Conservation (phyloP, 2,888 invertebrate genomes). For the Lasius platythorax region DNA sequence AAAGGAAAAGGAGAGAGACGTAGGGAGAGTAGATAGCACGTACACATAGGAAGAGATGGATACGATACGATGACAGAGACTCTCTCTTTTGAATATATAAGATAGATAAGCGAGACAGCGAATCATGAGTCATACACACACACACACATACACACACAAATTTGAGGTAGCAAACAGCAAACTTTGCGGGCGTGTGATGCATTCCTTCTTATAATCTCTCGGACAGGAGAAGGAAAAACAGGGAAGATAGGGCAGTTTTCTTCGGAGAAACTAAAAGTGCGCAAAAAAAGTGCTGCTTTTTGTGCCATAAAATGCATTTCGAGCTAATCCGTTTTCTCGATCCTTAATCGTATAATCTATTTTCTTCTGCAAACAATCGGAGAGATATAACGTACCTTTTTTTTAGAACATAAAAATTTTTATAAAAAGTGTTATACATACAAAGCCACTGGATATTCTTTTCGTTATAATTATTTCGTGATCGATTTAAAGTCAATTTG, state of each 20-base stretch:
- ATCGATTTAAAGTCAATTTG: too few species aligned
- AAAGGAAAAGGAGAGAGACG: not conserved
- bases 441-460: too few species aligned
- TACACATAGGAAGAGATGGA: not conserved
- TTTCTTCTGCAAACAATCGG: not conserved
- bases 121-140: conserved; percentile 70
- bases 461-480: too few species aligned
- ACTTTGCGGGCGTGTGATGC: conserved; percentile 70
- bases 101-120: conserved; percentile 61
- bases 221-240: not conserved
- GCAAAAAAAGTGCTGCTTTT: not conserved
- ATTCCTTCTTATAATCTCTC: conserved; percentile 74
- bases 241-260: conserved; percentile 58
- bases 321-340: not conserved
- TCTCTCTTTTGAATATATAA: not conserved
- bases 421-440: not conserved
- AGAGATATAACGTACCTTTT: not conserved
- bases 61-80: too few species aligned
- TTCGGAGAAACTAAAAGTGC: conserved; percentile 63
- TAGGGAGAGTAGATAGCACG: conserved; percentile 1
- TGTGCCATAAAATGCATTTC: conserved; percentile 15
- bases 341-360: not conserved
- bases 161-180: conserved; percentile 66
- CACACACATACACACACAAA: not conserved
- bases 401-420: not conserved